Evolutionary conservation across 2,797 vertebrate genomes (phyloP), one percentile per base, ranked within the genome.

Genomic region (Clarias pachynema): DNA sequence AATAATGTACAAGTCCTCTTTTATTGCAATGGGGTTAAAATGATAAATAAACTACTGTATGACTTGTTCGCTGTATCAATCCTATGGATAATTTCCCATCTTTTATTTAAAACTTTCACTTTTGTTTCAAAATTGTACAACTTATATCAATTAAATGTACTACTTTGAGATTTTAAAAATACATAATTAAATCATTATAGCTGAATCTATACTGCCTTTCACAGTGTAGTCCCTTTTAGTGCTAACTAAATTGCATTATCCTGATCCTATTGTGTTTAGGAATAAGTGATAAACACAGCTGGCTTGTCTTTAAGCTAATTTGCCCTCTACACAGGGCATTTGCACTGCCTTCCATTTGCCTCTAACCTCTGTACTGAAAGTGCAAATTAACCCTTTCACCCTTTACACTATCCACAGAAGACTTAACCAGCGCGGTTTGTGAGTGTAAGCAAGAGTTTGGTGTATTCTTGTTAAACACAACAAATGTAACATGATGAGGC

Each of bases 201-300:
- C 31, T 9, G 31, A 15, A 40, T 16, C 60, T 37, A 37, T 60
- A 24, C 18, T 60, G 20, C 29, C 24, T 24, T 63, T 37, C 15
- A 20, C 16, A 29, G 65, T 80, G 18, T 80, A 53, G 10, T 26
- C 62, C 9, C 37, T 66, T 80, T 29, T 26, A 66, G 79, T 31
- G 62, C 62, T 53, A 53, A 66, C 12, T 80, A 16, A 80, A 65
- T 80, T 31, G 40, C 40, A 66, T 80, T 80, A 49, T 80, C 62
- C 40, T 80, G 49, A 66, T 80, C 40, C 26, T 80, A 66, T 10
- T 80, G 94, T 80, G 95, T 95, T 93, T 93, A 92, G 90, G 73
- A 86, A 89, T 92, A 93, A 93, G 93, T 92, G 90, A 93, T 95
- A 95, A 95, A 95, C 94, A 95, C 95, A 95, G 95, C 95, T 95